These are phyloP conservation scores for Sminthurinus signatus DNA, from an alignment of 1,140 invertebrate species.

Conservation along the genomic window DNA sequence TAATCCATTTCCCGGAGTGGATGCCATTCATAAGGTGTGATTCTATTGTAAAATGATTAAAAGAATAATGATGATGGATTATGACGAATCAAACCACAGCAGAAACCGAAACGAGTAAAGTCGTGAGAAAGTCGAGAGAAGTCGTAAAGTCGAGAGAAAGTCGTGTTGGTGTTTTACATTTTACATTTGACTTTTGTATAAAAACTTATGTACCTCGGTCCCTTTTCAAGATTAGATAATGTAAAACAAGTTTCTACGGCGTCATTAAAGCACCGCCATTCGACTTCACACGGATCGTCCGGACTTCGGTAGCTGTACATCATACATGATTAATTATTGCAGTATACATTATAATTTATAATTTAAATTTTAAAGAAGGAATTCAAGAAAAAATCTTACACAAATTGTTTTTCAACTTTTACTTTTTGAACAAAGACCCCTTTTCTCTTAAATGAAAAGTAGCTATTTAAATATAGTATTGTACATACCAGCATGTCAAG, in stretches of 20 bases:
- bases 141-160: too few species aligned
- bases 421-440: not conserved
- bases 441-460: too few species aligned
- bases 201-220: too few species aligned
- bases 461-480: not conserved
- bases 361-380: not conserved
- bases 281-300: slow-evolving; percentile 35
- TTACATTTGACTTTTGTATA: too few species aligned
- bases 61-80: too few species aligned
- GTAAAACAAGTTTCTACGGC: slow-evolving; percentile 60
- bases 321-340: not conserved
- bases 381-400: not conserved
- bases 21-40: slow-evolving; percentile 44
- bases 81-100: too few species aligned
- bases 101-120: too few species aligned
- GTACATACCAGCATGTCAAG: slow-evolving; percentile 36
- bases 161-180: too few species aligned
- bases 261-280: slow-evolving; percentile 52
- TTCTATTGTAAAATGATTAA: too few species aligned
- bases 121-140: too few species aligned
- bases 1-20: slow-evolving; percentile 39
- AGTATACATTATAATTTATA: not conserved
- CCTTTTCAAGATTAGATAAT: slow-evolving; percentile 52
- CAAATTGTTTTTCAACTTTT: not conserved
- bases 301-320: slow-evolving; percentile 31